These are phyloP conservation scores for Epinephelus cyanopodus DNA, from an alignment of 2,113 vertebrate species.

Conservation along the genomic window DNA sequence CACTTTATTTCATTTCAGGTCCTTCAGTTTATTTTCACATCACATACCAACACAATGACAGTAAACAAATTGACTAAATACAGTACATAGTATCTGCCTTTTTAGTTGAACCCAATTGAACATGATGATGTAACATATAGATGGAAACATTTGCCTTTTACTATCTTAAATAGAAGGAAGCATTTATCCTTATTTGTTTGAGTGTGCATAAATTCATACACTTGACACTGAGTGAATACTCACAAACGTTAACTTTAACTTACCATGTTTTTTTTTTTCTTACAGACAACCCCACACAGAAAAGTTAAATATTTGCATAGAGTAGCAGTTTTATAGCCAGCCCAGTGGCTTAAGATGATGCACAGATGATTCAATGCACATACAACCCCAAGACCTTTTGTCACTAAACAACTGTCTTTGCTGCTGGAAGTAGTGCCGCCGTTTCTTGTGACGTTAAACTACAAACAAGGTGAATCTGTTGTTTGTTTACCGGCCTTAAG, in stretches of 20 bases:
- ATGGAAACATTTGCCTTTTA: constrained; percentile 14
- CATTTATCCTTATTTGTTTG: constrained; percentile 29
- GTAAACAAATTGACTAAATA: constrained; percentile 41
- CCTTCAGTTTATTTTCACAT: constrained; percentile 48
- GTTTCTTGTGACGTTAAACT: constrained; percentile 21
- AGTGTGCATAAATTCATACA: constrained; percentile 14
- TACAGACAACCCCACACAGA: not conserved
- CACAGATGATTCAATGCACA: constrained; percentile 38
- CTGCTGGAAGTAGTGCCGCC: not conserved
- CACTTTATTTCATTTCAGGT: not conserved
- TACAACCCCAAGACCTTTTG: constrained; percentile 11
- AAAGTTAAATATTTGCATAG: not conserved
- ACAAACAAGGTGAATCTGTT: constrained; percentile 2
- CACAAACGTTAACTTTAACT: not conserved
- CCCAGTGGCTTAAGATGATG: constrained; percentile 11
- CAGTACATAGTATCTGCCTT: constrained; percentile 7
- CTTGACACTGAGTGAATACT: constrained; percentile 9
- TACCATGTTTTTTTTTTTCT: constrained; percentile 4
- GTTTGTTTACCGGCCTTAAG: constrained; percentile 35
- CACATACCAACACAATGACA: constrained; percentile 20
- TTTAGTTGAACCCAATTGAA: constrained; percentile 24
- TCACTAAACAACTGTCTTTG: constrained; percentile 40
- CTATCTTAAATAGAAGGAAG: constrained; percentile 27
- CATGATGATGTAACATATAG: constrained; percentile 13
- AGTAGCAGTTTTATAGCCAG: constrained; percentile 12